Conservation (phyloP, 2,888 invertebrate genomes). For the Argynnis bischoffii region DNA sequence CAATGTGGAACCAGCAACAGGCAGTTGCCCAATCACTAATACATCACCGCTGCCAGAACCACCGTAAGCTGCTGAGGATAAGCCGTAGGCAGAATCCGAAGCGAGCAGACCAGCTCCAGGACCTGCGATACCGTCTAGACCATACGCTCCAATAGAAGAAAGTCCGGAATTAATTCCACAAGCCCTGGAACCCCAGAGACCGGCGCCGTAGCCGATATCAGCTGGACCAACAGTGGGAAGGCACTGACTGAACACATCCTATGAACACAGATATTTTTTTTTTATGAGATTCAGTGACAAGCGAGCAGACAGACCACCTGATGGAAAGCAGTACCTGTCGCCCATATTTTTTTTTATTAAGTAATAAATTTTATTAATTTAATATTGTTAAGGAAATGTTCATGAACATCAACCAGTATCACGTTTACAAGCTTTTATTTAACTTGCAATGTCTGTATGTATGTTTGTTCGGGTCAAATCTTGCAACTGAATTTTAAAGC, state of each 20-base stretch:
- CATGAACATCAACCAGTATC: too few species aligned
- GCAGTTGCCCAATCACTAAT: slow-evolving; percentile 49
- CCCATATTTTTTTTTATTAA: too few species aligned
- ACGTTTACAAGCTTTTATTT: too few species aligned
- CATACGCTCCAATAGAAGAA: neutral
- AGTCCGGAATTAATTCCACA: neutral
- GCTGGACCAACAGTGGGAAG: neutral
- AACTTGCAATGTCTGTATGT: too few species aligned
- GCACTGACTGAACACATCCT: slow-evolving; percentile 1
- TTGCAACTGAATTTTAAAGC: too few species aligned
- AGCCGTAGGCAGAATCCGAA: neutral
- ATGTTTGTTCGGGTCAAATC: too few species aligned
- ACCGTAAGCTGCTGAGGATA: slow-evolving; percentile 36
- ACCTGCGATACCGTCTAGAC: neutral
- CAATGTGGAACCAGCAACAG: slow-evolving; percentile 37
- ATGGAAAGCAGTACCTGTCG: too few species aligned
- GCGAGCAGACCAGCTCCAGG: neutral
- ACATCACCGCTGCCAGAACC: slow-evolving; percentile 49
- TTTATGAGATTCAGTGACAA: too few species aligned
- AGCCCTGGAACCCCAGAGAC: neutral
- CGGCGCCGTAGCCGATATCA: neutral
- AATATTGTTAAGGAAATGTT: too few species aligned
- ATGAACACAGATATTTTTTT: neutral
- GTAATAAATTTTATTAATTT: too few species aligned
- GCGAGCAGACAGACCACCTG: too few species aligned